phyloP scores from a whole-genome alignment of 1,140 invertebrate species.

The Protaetia brevitarsis region DNA sequence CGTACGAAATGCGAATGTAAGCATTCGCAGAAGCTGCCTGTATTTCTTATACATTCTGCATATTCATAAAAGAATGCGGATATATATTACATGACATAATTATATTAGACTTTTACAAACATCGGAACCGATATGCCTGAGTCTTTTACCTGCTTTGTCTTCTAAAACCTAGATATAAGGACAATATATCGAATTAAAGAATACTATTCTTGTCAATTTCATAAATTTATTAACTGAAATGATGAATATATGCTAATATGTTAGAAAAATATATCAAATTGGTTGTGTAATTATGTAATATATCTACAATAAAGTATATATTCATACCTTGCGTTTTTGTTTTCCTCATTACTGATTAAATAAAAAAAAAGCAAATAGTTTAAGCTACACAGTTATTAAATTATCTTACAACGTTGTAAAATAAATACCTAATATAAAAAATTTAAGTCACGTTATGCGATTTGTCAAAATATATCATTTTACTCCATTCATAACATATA shows the following conservation, averaged over 20 bases:
- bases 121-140: neutral
- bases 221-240: neutral
- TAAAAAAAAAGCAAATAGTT: neutral
- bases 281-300: constrained; percentile 13
- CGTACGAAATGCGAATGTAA: no score
- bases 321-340: neutral
- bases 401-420: neutral
- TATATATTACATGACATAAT: neutral
- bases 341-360: neutral
- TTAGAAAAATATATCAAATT: constrained; percentile 12
- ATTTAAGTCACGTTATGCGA: neutral
- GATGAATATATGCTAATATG: no score
- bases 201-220: constrained; percentile 15
- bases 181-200: neutral
- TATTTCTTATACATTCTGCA: no score
- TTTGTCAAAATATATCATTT: neutral
- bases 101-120: neutral
- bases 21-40: no score
- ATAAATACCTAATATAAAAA: neutral
- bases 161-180: neutral
- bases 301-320: constrained; percentile 14
- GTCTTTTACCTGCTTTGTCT: constrained; percentile 1
- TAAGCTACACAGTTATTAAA: neutral
- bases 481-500: neutral
- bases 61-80: neutral